Evolutionary conservation across 2,113 vertebrate species (phyloP).

Genomic region (Anguilla rostrata): DNA sequence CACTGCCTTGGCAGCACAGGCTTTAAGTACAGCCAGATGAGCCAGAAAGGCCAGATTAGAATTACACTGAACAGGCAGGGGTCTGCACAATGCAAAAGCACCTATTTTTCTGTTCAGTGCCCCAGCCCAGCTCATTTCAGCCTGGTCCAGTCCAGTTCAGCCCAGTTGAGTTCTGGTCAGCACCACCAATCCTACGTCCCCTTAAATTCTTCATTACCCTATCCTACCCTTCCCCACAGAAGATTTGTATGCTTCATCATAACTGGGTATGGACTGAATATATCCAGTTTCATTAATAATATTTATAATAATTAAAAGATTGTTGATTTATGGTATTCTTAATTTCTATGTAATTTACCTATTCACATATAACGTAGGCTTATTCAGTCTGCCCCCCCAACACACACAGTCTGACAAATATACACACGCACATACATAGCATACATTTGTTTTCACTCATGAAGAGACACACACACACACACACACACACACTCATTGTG

Average conservation of each 20-base stretch:
- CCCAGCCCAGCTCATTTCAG: not conserved
- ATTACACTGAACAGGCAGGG: not conserved
- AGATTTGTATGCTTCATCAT: no score
- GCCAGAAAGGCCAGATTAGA: not conserved
- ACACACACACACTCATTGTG: conserved; percentile 27
- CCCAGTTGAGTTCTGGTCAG: not conserved
- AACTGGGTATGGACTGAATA: no score
- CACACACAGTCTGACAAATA: not conserved
- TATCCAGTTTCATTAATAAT: no score
- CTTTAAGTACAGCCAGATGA: not conserved
- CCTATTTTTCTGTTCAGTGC: not conserved
- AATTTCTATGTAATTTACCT: not conserved
- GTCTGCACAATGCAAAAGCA: not conserved
- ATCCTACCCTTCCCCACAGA: no score
- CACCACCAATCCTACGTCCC: not conserved
- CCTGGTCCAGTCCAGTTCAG: not conserved
- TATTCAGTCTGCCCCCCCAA: not conserved
- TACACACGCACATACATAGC: not conserved
- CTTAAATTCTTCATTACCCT: no score
- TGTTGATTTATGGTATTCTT: not conserved
- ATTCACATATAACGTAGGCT: not conserved
- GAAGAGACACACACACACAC: conserved; percentile 8
- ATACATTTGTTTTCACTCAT: not conserved
- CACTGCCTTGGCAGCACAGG: no score
- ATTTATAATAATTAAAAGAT: no score